These are phyloP conservation scores for Dorcus parallelipipedus DNA, from an alignment of 2,888 invertebrate species.

Conservation along the genomic window DNA sequence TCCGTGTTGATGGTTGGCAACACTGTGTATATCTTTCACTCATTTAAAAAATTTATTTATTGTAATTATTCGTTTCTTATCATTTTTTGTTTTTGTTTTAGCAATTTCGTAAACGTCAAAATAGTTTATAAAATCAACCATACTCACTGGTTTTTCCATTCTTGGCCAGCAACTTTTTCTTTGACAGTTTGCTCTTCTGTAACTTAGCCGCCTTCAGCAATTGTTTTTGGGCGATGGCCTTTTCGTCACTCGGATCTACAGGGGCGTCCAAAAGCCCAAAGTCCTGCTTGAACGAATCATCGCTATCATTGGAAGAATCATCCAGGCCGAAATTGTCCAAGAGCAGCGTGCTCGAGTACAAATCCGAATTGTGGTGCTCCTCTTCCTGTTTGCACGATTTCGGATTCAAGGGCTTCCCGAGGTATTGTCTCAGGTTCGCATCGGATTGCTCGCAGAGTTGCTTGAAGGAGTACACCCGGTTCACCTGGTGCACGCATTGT, in stretches of 20 bases:
- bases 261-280: constrained; percentile 32
- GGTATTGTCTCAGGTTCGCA: constrained; percentile 45
- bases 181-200: constrained; percentile 40
- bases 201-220: constrained; percentile 43
- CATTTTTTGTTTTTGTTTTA: too few relatives aligned
- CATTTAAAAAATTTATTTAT: too few relatives aligned
- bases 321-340: constrained; percentile 43
- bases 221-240: constrained; percentile 47
- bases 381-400: constrained; percentile 37
- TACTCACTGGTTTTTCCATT: constrained; percentile 24
- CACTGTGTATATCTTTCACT: too few relatives aligned
- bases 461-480: constrained; percentile 50
- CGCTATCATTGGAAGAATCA: constrained; percentile 42
- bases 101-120: too few relatives aligned
- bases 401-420: constrained; percentile 41
- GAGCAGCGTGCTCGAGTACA: constrained; percentile 31
- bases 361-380: constrained; percentile 31
- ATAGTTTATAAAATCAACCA: too few relatives aligned
- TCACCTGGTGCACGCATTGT: constrained; percentile 51
- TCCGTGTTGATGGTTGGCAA: too few relatives aligned
- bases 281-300: constrained; percentile 42
- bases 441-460: constrained; percentile 51
- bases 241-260: constrained; percentile 41
- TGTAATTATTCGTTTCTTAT: too few relatives aligned
- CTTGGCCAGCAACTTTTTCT: constrained; percentile 41